phyloP scores from a whole-genome alignment of 2,113 vertebrate genomes.

The Puffinus mauretanicus region DNA sequence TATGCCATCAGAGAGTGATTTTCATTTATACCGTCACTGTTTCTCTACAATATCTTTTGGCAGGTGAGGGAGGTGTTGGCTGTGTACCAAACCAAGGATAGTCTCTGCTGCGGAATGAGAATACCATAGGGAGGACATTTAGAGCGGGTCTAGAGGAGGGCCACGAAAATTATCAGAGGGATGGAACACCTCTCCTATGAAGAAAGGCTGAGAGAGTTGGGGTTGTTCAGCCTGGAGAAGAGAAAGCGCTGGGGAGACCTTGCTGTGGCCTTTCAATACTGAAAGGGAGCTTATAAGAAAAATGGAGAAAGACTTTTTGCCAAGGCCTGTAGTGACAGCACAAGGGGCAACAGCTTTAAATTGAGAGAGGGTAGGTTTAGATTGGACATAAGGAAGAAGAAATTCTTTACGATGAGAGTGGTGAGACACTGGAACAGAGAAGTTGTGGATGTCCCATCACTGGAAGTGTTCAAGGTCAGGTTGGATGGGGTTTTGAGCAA shows the following conservation, averaged over 20 bases:
- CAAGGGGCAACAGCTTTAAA: neutral
- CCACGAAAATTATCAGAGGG: neutral
- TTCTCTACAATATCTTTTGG: neutral
- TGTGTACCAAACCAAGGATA: neutral
- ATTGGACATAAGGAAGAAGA: neutral
- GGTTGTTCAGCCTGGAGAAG: neutral
- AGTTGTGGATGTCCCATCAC: neutral
- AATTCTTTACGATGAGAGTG: fast-evolving
- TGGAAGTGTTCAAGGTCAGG: neutral
- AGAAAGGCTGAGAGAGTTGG: neutral
- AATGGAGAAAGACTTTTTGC: neutral
- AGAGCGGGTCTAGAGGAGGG: neutral
- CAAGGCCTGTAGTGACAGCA: neutral
- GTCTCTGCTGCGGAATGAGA: neutral
- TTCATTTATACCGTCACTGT: neutral
- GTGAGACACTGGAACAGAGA: neutral
- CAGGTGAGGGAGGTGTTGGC: neutral
- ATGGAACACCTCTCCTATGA: neutral
- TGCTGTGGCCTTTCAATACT: neutral
- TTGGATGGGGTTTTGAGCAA: neutral
- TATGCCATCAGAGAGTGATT: neutral
- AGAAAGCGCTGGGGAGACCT: neutral
- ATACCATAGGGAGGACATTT: neutral
- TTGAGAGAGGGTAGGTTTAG: neutral
- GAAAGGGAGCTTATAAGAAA: neutral